Conservation (phyloP, 2,113 vertebrate genomes). For the Grantiella picta region DNA sequence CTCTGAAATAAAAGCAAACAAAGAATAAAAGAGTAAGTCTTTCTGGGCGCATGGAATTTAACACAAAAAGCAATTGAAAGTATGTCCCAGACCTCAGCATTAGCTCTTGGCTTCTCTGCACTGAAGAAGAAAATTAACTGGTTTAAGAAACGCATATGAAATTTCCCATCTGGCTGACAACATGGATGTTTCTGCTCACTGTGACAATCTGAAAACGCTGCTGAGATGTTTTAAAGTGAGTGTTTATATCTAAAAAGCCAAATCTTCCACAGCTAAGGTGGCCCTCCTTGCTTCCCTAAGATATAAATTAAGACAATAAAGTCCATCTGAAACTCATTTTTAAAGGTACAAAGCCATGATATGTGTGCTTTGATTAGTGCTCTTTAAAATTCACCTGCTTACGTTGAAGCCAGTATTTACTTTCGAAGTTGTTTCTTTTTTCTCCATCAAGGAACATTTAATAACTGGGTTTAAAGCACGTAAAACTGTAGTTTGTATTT, state of each 20-base stretch:
- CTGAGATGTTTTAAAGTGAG: constrained; percentile 46
- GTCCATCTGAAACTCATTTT: constrained; percentile 33
- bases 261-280: constrained; percentile 7
- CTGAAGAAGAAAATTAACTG: constrained; percentile 19
- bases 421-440: neutral
- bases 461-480: constrained; percentile 10
- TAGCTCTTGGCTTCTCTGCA: constrained; percentile 11
- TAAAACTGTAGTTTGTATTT: constrained; percentile 32
- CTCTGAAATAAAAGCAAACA: neutral
- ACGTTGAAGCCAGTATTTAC: neutral
- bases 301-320: constrained; percentile 37
- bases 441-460: constrained; percentile 19
- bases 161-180: constrained; percentile 30
- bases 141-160: constrained; percentile 22
- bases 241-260: constrained; percentile 18
- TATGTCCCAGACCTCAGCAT: neutral
- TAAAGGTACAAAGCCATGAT: neutral
- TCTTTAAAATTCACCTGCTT: neutral
- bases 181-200: constrained; percentile 28
- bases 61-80: neutral
- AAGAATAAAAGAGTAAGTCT: neutral
- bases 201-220: constrained; percentile 34
- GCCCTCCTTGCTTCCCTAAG: neutral
- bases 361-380: neutral
- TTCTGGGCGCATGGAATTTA: neutral